Conservation (phyloP, 2,888 invertebrate genomes). For the Zaprionus lineosus region DNA sequence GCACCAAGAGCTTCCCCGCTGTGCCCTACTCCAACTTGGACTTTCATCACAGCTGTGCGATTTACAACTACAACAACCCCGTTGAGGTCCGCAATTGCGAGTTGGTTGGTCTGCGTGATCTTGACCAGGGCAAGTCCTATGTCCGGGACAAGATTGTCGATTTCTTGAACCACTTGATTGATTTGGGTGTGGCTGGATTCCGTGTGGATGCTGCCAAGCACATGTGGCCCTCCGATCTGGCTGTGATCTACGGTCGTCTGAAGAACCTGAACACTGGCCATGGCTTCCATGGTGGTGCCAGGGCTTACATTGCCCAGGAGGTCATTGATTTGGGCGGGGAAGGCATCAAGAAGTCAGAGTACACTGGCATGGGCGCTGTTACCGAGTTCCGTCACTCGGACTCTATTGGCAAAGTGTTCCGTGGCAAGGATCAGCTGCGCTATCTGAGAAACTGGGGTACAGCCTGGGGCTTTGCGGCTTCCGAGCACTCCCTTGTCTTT, state of each 20-base stretch:
- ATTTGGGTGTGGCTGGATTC: conserved; percentile 92
- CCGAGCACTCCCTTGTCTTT: conserved; percentile 88
- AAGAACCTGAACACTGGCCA: conserved; percentile 86
- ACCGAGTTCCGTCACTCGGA: conserved; percentile 87
- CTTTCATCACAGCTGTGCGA: conserved; percentile 87
- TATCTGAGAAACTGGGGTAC: conserved; percentile 87
- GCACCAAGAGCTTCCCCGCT: conserved; percentile 84
- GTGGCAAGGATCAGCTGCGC: conserved; percentile 86
- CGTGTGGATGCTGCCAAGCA: conserved; percentile 91
- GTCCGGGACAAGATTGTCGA: conserved; percentile 75
- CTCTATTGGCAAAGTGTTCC: conserved; percentile 84
- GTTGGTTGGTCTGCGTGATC: conserved; percentile 88
- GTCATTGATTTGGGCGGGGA: conserved; percentile 88
- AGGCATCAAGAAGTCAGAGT: conserved; percentile 84
- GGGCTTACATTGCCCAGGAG: conserved; percentile 89
- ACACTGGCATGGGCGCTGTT: conserved; percentile 85
- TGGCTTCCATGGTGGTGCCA: conserved; percentile 86
- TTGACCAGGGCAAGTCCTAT: conserved; percentile 86
- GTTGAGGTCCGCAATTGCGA: conserved; percentile 88
- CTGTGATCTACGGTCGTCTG: conserved; percentile 84
- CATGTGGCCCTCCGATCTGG: conserved; percentile 91
- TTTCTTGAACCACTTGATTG: conserved; percentile 80
- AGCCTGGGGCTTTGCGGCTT: conserved; percentile 87
- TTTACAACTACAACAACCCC: conserved; percentile 87
- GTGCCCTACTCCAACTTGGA: conserved; percentile 88